Conservation (phyloP, 1,140 invertebrate genomes). For the Palaemon carinicauda region DNA sequence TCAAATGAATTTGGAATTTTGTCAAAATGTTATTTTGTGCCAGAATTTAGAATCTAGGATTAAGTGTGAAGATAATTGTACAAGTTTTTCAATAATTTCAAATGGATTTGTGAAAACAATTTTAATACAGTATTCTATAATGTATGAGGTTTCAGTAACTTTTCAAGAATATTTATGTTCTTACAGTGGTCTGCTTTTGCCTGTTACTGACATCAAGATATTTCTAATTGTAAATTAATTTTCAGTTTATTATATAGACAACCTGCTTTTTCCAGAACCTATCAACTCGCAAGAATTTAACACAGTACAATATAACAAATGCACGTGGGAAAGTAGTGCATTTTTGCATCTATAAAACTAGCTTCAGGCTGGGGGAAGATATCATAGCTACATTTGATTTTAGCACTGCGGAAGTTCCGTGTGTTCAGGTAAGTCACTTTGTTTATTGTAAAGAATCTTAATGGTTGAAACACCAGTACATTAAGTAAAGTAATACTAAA, state of each 20-base stretch:
- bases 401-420: constrained; percentile 86
- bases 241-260: neutral
- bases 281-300: constrained; percentile 54
- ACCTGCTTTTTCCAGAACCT: constrained; percentile 43
- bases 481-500: no score
- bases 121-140: no score
- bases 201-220: constrained; percentile 37
- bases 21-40: no score
- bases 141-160: no score
- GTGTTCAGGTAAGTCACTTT: constrained; percentile 79
- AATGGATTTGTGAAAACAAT: no score
- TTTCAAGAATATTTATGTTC: no score
- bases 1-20: no score
- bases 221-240: constrained; percentile 15
- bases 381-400: constrained; percentile 97
- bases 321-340: constrained; percentile 85
- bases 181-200: neutral
- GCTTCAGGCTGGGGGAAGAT: constrained; percentile 95
- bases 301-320: constrained; percentile 55
- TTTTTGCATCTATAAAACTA: constrained; percentile 93
- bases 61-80: no score
- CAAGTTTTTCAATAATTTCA: no score
- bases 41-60: no score
- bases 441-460: constrained; percentile 60
- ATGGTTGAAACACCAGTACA: no score